Conservation (phyloP, 2,888 invertebrate species). For the Teleogryllus oceanicus region DNA sequence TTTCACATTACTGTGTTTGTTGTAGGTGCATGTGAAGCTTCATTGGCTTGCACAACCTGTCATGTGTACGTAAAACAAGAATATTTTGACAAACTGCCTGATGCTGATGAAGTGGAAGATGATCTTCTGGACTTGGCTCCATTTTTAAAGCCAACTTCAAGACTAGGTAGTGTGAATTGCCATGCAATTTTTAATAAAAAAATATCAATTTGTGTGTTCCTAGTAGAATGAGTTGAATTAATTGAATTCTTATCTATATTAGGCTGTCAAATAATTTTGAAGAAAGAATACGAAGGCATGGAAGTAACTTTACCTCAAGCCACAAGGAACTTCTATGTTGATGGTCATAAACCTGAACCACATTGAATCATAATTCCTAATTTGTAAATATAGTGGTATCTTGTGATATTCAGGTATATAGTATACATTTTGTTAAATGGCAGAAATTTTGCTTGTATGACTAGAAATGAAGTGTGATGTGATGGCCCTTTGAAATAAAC, state of each 20-base stretch:
- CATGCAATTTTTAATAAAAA: constrained; percentile 23
- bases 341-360: constrained; percentile 92
- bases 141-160: constrained; percentile 89
- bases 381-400: constrained; percentile 25
- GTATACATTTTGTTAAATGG: neutral
- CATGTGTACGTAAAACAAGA: constrained; percentile 87
- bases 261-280: constrained; percentile 88
- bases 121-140: constrained; percentile 97
- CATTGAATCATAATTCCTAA: constrained; percentile 58
- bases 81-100: constrained; percentile 68
- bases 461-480: too few relatives aligned
- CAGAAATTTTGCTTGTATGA: neutral
- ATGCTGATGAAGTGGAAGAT: constrained; percentile 89
- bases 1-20: constrained; percentile 20
- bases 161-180: constrained; percentile 61
- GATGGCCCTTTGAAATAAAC: too few relatives aligned
- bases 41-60: constrained; percentile 96
- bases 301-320: constrained; percentile 77
- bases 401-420: too few relatives aligned
- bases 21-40: constrained; percentile 94
- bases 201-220: constrained; percentile 38
- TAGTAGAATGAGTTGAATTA: neutral
- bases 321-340: constrained; percentile 95
- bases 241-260: constrained; percentile 32
- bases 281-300: constrained; percentile 83